Conservation (phyloP, 2,888 invertebrate species). For the Eudasyphora cyanicolor region DNA sequence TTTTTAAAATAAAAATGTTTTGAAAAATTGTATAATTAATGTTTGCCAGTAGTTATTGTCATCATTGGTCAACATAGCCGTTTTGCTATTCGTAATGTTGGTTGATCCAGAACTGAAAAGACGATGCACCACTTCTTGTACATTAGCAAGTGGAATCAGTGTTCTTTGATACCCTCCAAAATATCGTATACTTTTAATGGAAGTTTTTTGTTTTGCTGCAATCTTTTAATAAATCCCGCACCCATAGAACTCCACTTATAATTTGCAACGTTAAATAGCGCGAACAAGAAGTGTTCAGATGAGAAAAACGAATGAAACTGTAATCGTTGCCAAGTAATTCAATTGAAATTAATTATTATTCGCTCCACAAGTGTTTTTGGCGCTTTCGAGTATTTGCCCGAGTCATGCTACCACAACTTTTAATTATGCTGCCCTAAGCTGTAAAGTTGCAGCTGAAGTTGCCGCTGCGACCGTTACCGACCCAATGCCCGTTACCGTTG, state of each 20-base stretch:
- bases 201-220: neutral
- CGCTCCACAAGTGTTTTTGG: conserved; percentile 76
- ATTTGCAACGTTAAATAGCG: conserved; percentile 7
- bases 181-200: neutral
- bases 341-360: conserved; percentile 79
- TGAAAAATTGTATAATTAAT: too few relatives aligned
- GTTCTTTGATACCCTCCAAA: too few relatives aligned
- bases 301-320: neutral
- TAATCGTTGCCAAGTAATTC: conserved; percentile 70
- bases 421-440: conserved; percentile 65
- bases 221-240: neutral
- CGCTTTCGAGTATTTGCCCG: conserved; percentile 53
- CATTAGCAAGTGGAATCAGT: too few relatives aligned
- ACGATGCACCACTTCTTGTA: too few relatives aligned
- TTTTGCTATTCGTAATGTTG: too few relatives aligned
- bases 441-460: conserved; percentile 54
- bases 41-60: too few relatives aligned
- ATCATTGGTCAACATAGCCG: too few relatives aligned
- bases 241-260: neutral
- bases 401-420: conserved; percentile 67
- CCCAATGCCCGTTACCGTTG: conserved; percentile 41
- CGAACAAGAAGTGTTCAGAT: neutral
- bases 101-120: too few relatives aligned
- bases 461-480: neutral
- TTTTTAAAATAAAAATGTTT: too few relatives aligned